phyloP scores from a whole-genome alignment of 2,113 vertebrate genomes.

The Sinocyclocheilus grahami region DNA sequence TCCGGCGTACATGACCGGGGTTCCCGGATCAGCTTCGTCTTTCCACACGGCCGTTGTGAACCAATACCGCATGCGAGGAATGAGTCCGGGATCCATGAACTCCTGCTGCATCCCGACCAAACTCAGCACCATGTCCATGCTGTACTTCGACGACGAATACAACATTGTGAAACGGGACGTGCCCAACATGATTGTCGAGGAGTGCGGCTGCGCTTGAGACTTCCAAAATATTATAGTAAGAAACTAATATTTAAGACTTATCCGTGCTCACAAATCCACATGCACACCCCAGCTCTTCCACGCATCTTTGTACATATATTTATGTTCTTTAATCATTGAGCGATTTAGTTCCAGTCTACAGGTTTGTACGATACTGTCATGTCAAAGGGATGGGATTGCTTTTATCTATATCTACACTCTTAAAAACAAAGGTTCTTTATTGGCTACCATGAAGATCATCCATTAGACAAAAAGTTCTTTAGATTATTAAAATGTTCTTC shows the following conservation, averaged over 20 bases:
- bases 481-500: too few relatives aligned
- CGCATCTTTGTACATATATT: conserved; percentile 79
- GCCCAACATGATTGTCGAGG: conserved; percentile 99
- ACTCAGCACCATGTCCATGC: conserved; percentile 99
- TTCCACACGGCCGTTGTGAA: conserved; percentile 98
- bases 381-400: conserved; percentile 37
- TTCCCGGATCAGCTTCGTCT: conserved; percentile 92
- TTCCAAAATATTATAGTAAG: conserved; percentile 7
- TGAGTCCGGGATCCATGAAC: conserved; percentile 94
- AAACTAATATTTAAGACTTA: background rate
- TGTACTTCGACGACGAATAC: conserved; percentile 98
- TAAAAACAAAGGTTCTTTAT: too few relatives aligned
- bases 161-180: conserved; percentile 98
- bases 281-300: conserved; percentile 64
- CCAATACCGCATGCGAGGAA: conserved; percentile 96
- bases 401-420: conserved; percentile 1
- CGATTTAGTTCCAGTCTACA: conserved; percentile 34
- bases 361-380: conserved; percentile 32
- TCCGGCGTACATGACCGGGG: conserved; percentile 94
- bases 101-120: conserved; percentile 98
- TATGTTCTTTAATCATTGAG: conserved; percentile 71
- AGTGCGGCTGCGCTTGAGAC: conserved; percentile 95
- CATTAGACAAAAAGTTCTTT: too few relatives aligned
- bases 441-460: too few relatives aligned
- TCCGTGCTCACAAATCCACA: conserved; percentile 49